Conservation (phyloP, 2,888 invertebrate genomes). For the Drosophila parthenogenetica region DNA sequence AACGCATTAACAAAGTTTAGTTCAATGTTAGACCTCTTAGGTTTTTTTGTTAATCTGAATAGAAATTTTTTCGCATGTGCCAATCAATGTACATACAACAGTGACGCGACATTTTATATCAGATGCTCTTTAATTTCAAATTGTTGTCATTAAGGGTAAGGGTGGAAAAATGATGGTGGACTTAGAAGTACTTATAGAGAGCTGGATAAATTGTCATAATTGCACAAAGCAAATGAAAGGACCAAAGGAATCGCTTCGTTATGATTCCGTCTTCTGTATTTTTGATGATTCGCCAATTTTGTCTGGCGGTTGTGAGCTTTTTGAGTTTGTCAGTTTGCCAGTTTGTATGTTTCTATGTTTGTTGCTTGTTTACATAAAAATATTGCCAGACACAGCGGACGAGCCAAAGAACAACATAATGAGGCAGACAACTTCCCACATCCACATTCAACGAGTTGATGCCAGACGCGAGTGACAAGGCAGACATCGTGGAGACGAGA, state of each 20-base stretch:
- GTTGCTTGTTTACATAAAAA: constrained; percentile 74
- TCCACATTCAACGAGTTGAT: constrained; percentile 38
- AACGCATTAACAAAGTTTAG: background rate
- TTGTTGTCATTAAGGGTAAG: constrained; percentile 3
- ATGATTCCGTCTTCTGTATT: constrained; percentile 23
- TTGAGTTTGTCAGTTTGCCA: constrained; percentile 37
- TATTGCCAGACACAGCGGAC: constrained; percentile 54
- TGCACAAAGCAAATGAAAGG: constrained; percentile 69
- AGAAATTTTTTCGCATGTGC: constrained; percentile 43
- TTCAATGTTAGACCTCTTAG: constrained; percentile 36
- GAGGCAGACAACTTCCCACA: constrained; percentile 63
- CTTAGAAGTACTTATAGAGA: background rate
- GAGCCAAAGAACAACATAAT: constrained; percentile 61
- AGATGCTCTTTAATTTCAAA: constrained; percentile 13
- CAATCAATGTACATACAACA: constrained; percentile 50
- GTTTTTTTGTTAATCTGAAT: constrained; percentile 37
- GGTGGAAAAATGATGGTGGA: background rate
- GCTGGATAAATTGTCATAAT: constrained; percentile 49
- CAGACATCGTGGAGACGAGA: constrained; percentile 50
- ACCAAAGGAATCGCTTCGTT: constrained; percentile 55
- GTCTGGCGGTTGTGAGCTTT: constrained; percentile 33
- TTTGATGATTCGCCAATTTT: constrained; percentile 66
- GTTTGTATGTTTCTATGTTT: constrained; percentile 25
- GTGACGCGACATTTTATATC: constrained; percentile 39
- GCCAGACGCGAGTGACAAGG: constrained; percentile 35